A percentile compares a stretch with the other conserved stretches of the same genome.
Conservation (phyloP, 2,113 vertebrate genomes). For the Mellivora capensis region DNA sequence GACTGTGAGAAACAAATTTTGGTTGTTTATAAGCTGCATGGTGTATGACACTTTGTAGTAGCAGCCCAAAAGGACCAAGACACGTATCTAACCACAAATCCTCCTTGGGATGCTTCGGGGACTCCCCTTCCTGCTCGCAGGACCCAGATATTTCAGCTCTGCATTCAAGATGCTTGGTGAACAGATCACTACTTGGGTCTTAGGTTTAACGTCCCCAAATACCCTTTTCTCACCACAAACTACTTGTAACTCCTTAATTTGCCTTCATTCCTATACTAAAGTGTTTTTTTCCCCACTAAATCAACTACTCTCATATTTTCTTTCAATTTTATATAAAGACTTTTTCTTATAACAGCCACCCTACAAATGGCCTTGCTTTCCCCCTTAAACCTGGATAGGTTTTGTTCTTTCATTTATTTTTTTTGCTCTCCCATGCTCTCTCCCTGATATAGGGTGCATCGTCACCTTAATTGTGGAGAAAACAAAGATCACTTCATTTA, state of each 20-base stretch:
- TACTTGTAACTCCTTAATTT: neutral
- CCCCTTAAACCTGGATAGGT: neutral
- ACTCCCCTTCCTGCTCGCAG: no score
- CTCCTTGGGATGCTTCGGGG: neutral
- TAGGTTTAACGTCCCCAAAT: neutral
- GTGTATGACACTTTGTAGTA: neutral
- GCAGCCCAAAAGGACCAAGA: neutral
- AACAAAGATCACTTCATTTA: neutral
- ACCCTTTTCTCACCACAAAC: neutral
- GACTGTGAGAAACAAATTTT: neutral
- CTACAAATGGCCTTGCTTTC: neutral
- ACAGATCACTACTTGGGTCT: neutral
- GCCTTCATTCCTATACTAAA: neutral
- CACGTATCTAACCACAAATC: neutral
- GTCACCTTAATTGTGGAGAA: neutral
- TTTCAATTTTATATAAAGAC: neutral
- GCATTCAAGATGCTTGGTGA: accelerated
- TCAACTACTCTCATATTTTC: neutral
- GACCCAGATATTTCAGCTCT: neutral
- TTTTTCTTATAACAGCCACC: neutral
- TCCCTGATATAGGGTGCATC: neutral
- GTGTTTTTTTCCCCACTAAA: no score
- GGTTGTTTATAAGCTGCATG: neutral
- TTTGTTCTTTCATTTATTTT: neutral
- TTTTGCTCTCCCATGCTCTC: neutral